Evolutionary conservation across 2,113 vertebrate genomes (phyloP).

Genomic region (Poeciliopsis turrubarensis): DNA sequence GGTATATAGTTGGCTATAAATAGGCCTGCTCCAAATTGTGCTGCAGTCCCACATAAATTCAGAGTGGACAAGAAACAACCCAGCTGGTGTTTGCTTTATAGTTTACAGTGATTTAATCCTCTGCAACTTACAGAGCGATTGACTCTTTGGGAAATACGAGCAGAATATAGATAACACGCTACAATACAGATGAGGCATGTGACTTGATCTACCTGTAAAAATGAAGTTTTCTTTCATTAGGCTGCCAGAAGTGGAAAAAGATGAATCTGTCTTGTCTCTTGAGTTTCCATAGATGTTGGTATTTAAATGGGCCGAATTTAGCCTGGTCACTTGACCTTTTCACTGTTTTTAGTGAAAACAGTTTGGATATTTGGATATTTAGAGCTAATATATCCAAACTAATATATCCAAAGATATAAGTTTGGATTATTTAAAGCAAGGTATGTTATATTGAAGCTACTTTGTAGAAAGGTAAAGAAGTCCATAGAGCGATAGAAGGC

Average conservation of each 20-base stretch:
- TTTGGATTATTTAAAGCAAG: too few relatives aligned
- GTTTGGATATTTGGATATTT: too few relatives aligned
- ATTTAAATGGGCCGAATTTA: not conserved
- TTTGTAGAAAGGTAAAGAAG: too few relatives aligned
- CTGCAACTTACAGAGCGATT: not conserved
- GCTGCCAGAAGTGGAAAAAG: too few relatives aligned
- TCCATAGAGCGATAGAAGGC: too few relatives aligned
- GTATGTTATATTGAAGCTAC: too few relatives aligned
- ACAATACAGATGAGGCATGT: not conserved
- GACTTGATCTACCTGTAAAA: not conserved
- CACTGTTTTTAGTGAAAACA: too few relatives aligned
- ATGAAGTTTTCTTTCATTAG: not conserved
- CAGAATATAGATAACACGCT: not conserved
- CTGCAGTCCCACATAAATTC: constrained; percentile 71
- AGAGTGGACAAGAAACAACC: constrained; percentile 44
- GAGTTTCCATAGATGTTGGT: not conserved
- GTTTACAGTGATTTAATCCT: constrained; percentile 16
- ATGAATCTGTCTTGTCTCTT: not conserved
- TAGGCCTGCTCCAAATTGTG: constrained; percentile 70
- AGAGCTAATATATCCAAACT: too few relatives aligned
- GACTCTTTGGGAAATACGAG: not conserved
- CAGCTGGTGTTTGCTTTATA: constrained; percentile 39
- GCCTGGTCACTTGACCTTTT: too few relatives aligned
- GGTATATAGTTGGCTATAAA: constrained; percentile 67
- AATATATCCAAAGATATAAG: too few relatives aligned